Percentiles rank a stretch among this genome's conserved stretches.
Evolutionary conservation across 2,888 invertebrate species (phyloP).

Genomic region (Melanostoma mellinum): DNA sequence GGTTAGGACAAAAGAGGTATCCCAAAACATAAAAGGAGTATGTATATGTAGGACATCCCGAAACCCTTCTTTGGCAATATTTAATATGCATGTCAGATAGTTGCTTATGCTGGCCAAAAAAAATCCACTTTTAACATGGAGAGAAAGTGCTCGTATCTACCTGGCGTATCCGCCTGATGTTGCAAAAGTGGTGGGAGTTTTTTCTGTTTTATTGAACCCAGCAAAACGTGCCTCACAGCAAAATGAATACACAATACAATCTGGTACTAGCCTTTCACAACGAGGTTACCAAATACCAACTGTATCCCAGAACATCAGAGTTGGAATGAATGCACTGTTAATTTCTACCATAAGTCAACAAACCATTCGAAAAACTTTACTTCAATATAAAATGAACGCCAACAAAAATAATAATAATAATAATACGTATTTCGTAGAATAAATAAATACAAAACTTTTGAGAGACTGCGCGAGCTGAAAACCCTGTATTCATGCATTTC

Average conservation of each 20-base stretch:
- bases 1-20: no score
- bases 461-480: neutral
- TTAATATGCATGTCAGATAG: no score
- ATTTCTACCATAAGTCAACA: neutral
- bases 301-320: neutral
- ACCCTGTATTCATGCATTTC: neutral
- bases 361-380: conserved; percentile 1
- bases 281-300: conserved; percentile 32
- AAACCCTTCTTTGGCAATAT: no score
- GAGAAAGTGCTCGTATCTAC: no score
- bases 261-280: conserved; percentile 32
- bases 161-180: no score
- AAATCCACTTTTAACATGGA: no score
- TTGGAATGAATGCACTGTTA: neutral
- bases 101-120: no score
- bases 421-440: neutral
- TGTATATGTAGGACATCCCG: no score
- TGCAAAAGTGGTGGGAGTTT: no score
- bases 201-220: conserved; percentile 41
- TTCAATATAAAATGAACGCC: neutral
- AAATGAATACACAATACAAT: conserved; percentile 29
- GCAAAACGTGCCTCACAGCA: conserved; percentile 38
- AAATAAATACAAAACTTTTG: neutral
- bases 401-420: neutral
- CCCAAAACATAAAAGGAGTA: no score